These are phyloP conservation scores for Galerucella nymphaeae DNA, from an alignment of 2,888 invertebrate species.

Conservation along the genomic window DNA sequence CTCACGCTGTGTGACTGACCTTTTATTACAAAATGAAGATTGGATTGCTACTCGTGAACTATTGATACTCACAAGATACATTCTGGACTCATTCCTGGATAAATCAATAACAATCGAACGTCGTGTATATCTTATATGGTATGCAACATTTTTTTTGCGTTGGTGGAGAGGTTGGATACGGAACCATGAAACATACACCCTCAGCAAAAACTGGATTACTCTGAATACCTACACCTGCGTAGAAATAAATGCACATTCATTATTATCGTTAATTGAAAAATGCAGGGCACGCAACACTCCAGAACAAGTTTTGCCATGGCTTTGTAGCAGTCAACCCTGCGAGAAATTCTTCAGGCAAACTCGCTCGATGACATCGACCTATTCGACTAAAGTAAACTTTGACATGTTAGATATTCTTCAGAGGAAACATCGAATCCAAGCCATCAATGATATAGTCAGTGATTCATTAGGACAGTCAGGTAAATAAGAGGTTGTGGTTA, in stretches of 20 bases:
- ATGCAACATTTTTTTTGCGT: slow-evolving; percentile 33
- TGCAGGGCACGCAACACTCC: slow-evolving; percentile 13
- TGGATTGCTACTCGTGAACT: slow-evolving; percentile 1
- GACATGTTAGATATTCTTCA: slow-evolving; percentile 30
- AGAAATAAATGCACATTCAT: slow-evolving; percentile 33
- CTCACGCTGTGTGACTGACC: slow-evolving; percentile 1
- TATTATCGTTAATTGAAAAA: slow-evolving; percentile 30
- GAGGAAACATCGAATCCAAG: slow-evolving; percentile 36
- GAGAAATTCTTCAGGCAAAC: slow-evolving; percentile 34
- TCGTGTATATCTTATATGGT: slow-evolving; percentile 37
- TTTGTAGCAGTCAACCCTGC: slow-evolving; percentile 41
- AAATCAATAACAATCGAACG: slow-evolving; percentile 22
- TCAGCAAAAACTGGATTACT: slow-evolving; percentile 36
- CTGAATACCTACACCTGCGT: slow-evolving; percentile 21
- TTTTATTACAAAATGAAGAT: slow-evolving; percentile 16
- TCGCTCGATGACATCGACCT: slow-evolving; percentile 38
- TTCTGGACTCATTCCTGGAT: slow-evolving; percentile 27
- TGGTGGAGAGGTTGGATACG: slow-evolving; percentile 34
- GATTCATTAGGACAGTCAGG: neutral
- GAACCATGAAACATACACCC: slow-evolving; percentile 19
- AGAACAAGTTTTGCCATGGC: slow-evolving; percentile 31
- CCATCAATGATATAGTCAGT: slow-evolving; percentile 4
- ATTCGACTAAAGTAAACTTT: slow-evolving; percentile 39
- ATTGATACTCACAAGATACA: slow-evolving; percentile 27
- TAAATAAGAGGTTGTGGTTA: too few relatives aligned